Conservation (phyloP, 2,888 invertebrate species). For the Anticlea derivata region DNA sequence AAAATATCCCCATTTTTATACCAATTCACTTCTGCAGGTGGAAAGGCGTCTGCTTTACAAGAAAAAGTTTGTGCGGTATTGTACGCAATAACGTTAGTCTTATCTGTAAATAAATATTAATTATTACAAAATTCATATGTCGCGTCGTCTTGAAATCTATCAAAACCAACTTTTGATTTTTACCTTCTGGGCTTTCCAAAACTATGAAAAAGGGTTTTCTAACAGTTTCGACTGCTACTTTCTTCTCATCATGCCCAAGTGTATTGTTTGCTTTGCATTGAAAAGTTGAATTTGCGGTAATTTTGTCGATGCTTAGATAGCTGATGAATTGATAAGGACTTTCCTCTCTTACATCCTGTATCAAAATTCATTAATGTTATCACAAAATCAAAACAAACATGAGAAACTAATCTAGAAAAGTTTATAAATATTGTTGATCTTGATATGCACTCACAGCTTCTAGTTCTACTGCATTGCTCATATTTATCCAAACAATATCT, state of each 20-base stretch:
- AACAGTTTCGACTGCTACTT: background rate
- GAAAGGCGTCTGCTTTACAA: conserved; percentile 16
- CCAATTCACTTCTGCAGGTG: conserved; percentile 18
- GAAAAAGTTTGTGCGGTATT: background rate
- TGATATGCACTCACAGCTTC: conserved; percentile 8
- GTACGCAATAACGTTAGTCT: background rate
- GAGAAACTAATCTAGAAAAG: no score
- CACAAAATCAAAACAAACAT: no score
- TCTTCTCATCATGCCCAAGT: background rate
- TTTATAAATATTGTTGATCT: no score
- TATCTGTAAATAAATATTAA: conserved; percentile 7
- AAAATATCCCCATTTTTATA: conserved; percentile 7
- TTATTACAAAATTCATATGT: no score
- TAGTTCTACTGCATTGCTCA: background rate
- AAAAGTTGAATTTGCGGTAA: conserved; percentile 9
- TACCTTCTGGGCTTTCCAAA: conserved; percentile 1
- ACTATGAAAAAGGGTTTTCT: conserved; percentile 6
- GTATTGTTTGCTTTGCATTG: conserved; percentile 15
- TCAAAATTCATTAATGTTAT: no score
- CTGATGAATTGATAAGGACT: conserved; percentile 1
- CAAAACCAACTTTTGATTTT: no score
- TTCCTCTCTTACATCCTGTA: conserved; percentile 1
- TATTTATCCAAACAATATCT: conserved; percentile 6
- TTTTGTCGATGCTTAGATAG: conserved; percentile 1
- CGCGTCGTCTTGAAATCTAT: no score